These are phyloP conservation scores for Gymnothorax reevesii DNA, from an alignment of 2,797 vertebrate genomes.

Conservation along the genomic window DNA sequence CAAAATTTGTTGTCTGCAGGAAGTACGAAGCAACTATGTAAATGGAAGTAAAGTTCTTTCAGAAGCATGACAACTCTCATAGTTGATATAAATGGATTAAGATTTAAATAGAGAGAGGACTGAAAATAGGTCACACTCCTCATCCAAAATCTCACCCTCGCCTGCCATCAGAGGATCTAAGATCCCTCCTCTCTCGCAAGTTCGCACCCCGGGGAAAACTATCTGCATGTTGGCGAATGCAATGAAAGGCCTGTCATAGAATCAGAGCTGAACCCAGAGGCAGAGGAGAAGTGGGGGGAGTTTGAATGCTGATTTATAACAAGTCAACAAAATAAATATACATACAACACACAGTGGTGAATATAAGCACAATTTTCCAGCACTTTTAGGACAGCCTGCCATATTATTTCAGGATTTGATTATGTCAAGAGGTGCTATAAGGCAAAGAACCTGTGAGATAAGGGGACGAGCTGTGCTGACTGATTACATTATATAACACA, in stretches of 20 bases:
- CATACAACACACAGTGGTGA: background rate
- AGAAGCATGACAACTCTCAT: background rate
- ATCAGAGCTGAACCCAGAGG: slow-evolving; percentile 24
- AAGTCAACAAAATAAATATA: background rate
- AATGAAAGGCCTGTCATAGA: slow-evolving; percentile 40
- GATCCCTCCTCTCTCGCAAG: slow-evolving; percentile 35
- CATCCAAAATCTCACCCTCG: slow-evolving; percentile 15
- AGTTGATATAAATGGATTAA: background rate
- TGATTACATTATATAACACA: background rate
- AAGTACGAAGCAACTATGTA: too few species aligned
- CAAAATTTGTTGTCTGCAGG: background rate
- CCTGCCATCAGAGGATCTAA: slow-evolving; percentile 35
- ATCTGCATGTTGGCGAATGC: slow-evolving; percentile 35
- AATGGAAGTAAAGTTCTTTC: background rate
- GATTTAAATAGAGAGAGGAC: background rate
- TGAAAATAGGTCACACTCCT: slow-evolving; percentile 18
- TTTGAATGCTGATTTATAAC: background rate
- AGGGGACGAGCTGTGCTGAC: background rate
- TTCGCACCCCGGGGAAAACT: slow-evolving; percentile 22
- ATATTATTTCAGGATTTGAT: slow-evolving; percentile 8
- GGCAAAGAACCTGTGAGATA: background rate
- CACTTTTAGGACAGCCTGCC: background rate
- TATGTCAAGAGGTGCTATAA: background rate
- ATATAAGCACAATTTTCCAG: background rate
- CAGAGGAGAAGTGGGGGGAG: background rate